Conservation (phyloP, 1,140 invertebrate species). For the Chironomus tepperi region DNA sequence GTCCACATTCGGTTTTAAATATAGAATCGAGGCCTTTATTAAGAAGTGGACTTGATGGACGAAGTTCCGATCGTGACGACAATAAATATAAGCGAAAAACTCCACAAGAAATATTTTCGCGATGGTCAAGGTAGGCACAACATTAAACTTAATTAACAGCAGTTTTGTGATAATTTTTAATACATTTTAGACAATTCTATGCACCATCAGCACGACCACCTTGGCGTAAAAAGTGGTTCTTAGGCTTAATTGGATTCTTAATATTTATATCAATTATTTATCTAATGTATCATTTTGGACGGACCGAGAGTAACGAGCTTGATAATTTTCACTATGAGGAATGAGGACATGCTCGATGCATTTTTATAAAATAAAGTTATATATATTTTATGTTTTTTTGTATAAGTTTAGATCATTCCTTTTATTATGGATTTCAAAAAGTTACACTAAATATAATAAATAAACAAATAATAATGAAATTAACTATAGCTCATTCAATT, state of each 20-base stretch:
- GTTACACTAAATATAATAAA: neutral
- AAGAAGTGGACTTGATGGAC: slow-evolving; percentile 37
- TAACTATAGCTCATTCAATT: neutral
- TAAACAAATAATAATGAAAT: neutral
- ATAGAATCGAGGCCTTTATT: slow-evolving; percentile 31
- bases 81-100: slow-evolving; percentile 39
- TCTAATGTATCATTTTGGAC: slow-evolving; percentile 37
- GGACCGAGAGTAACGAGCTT: slow-evolving; percentile 30
- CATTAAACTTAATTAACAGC: neutral
- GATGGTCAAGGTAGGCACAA: slow-evolving; percentile 32
- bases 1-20: slow-evolving; percentile 33
- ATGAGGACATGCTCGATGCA: neutral
- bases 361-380: neutral
- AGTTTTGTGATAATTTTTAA: neutral
- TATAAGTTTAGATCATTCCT: neutral
- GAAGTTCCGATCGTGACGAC: slow-evolving; percentile 36
- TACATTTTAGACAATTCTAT: slow-evolving; percentile 33
- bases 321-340: neutral
- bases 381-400: neutral
- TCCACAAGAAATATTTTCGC: slow-evolving; percentile 37
- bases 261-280: slow-evolving; percentile 36
- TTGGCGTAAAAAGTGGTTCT: slow-evolving; percentile 39
- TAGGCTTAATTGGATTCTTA: slow-evolving; percentile 35
- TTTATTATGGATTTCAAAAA: neutral
- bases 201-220: slow-evolving; percentile 39